Evolutionary conservation across 2,113 vertebrate genomes (phyloP).

Genomic region (Perca fluviatilis): DNA sequence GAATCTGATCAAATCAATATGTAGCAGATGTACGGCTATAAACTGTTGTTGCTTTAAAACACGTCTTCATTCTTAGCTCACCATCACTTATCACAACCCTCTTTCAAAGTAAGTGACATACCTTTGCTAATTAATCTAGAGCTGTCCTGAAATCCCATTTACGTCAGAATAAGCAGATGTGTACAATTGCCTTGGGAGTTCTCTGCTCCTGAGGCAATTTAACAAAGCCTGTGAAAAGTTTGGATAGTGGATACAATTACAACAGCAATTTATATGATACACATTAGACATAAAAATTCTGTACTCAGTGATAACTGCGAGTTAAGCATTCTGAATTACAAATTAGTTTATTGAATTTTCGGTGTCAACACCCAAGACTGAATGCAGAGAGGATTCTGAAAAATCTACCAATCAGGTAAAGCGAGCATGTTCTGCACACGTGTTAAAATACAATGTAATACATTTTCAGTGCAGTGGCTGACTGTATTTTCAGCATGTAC

Average conservation of each 20-base stretch:
- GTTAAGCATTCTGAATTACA: constrained; percentile 22
- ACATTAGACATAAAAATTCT: not conserved
- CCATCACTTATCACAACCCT: constrained; percentile 7
- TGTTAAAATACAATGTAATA: not conserved
- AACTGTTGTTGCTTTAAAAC: not conserved
- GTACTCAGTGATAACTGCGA: not conserved
- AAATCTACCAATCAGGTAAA: not conserved
- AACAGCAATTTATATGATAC: constrained; percentile 12
- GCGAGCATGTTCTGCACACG: not conserved
- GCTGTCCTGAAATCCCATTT: constrained; percentile 30
- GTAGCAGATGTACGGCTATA: not conserved
- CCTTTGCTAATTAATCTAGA: constrained; percentile 46
- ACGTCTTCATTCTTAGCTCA: constrained; percentile 5
- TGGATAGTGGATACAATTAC: constrained; percentile 8
- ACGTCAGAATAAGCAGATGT: constrained; percentile 39
- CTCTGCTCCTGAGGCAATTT: constrained; percentile 39
- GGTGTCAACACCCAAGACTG: not conserved
- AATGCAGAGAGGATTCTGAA: not conserved
- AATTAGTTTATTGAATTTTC: constrained; percentile 19
- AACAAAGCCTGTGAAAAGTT: constrained; percentile 33
- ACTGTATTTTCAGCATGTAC: not conserved
- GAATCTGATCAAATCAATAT: constrained; percentile 6
- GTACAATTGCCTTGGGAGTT: constrained; percentile 48
- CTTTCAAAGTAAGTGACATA: constrained; percentile 34
- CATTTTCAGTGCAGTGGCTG: not conserved